These are phyloP conservation scores for Sebastes fasciatus DNA, from an alignment of 2,113 vertebrate species.

Conservation along the genomic window DNA sequence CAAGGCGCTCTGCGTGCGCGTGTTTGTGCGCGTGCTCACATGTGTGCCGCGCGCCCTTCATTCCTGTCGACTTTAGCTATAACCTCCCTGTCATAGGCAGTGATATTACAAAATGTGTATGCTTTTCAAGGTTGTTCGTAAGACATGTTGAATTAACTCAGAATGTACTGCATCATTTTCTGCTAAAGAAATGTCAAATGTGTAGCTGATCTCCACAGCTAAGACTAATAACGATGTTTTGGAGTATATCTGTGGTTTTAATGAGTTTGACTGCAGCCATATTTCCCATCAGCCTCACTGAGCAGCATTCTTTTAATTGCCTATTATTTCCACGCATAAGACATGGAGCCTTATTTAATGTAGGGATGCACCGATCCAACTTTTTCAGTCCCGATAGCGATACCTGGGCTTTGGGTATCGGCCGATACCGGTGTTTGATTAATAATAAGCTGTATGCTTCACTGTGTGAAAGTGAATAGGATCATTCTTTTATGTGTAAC, in stretches of 20 bases:
- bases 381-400: no score
- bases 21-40: background rate
- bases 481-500: no score
- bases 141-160: conserved; percentile 12
- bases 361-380: no score
- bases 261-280: conserved; percentile 59
- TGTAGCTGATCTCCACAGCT: background rate
- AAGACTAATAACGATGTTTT: conserved; percentile 21
- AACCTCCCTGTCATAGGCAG: conserved; percentile 32
- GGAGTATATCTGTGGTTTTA: conserved; percentile 56
- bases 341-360: conserved; percentile 31
- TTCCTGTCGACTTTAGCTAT: conserved; percentile 59
- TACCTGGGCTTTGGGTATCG: no score
- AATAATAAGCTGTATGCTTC: no score
- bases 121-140: conserved; percentile 44
- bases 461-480: no score
- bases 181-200: background rate
- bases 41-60: conserved; percentile 40
- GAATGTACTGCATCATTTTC: background rate
- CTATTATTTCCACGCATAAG: conserved; percentile 48
- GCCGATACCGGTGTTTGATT: no score
- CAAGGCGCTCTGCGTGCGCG: conserved; percentile 65
- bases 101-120: conserved; percentile 28
- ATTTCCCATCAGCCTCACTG: conserved; percentile 55
- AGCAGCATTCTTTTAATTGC: conserved; percentile 63